Percentiles rank a stretch among this genome's conserved stretches.
These are phyloP conservation scores for Halocynthia roretzi DNA, from an alignment of 23 tunicate genomes.

Conservation along the genomic window DNA sequence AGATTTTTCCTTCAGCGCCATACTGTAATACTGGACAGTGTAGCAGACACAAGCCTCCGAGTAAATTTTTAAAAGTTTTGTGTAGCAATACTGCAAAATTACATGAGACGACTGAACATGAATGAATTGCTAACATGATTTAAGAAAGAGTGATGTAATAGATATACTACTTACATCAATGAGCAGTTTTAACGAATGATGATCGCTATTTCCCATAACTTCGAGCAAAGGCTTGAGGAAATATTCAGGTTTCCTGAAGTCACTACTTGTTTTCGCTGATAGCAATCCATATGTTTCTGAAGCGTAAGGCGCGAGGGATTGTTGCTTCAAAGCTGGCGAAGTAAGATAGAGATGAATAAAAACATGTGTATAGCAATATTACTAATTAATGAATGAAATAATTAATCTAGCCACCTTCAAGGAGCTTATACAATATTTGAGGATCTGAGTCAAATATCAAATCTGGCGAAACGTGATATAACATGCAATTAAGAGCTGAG, in stretches of 20 bases:
- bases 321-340: conserved; percentile 32
- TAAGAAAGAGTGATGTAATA: background rate
- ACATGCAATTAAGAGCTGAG: conserved; percentile 24
- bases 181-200: background rate
- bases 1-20: background rate
- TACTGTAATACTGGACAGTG: background rate
- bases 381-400: background rate
- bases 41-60: conserved; percentile 28
- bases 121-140: background rate
- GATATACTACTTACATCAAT: conserved; percentile 4
- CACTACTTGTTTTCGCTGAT: conserved; percentile 6
- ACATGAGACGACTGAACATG: too few species aligned
- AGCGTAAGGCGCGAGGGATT: conserved; percentile 48
- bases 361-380: background rate
- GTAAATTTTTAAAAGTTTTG: conserved; percentile 34
- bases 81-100: conserved; percentile 49
- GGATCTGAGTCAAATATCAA: conserved; percentile 10
- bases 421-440: background rate
- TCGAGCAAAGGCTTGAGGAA: background rate
- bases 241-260: background rate
- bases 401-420: conserved; percentile 18
- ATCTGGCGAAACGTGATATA: conserved; percentile 5
- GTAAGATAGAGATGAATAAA: background rate
- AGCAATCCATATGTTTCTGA: conserved; percentile 37
- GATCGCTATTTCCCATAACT: conserved; percentile 4